A percentile compares a stretch with the other conserved stretches of the same genome.
phyloP scores from a whole-genome alignment of 1,140 invertebrate genomes.

The Drosophila leontia region DNA sequence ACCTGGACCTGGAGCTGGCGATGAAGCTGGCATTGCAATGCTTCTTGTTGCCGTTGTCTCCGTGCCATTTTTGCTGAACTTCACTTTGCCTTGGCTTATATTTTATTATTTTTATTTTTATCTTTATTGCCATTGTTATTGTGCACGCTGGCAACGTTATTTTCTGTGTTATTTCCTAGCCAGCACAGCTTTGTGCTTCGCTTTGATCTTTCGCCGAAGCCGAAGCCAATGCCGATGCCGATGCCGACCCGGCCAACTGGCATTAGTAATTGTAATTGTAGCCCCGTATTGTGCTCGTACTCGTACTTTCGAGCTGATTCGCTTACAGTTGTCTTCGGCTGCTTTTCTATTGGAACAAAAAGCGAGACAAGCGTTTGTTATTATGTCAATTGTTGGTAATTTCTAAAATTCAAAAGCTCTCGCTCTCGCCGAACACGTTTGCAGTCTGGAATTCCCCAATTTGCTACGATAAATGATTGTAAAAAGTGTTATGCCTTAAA shows the following conservation, averaged over 20 bases:
- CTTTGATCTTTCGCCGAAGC: conserved; percentile 77
- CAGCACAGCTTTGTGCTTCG: conserved; percentile 44
- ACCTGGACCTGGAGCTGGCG: neutral
- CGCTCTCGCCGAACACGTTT: conserved; percentile 1
- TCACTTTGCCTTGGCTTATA: conserved; percentile 63
- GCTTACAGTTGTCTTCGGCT: conserved; percentile 44
- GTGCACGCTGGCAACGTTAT: conserved; percentile 57
- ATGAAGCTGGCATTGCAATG: conserved; percentile 10
- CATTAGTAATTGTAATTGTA: conserved; percentile 69
- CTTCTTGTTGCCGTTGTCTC: conserved; percentile 37
- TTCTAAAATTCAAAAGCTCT: conserved; percentile 39
- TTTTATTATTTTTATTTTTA: conserved; percentile 79
- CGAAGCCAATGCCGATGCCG: neutral
- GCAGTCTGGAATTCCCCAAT: neutral
- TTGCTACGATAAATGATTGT: neutral
- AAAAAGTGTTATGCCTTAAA: neutral
- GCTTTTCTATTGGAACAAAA: conserved; percentile 48
- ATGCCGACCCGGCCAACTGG: conserved; percentile 46
- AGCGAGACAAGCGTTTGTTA: conserved; percentile 50
- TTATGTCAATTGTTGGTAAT: conserved; percentile 75
- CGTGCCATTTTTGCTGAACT: conserved; percentile 59
- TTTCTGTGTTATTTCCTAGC: conserved; percentile 68
- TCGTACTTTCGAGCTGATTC: conserved; percentile 44
- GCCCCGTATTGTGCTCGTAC: conserved; percentile 42
- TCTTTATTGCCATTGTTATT: conserved; percentile 62